A percentile compares a stretch with the other conserved stretches of the same genome.
Conservation (phyloP, 2,113 vertebrate genomes). For the Progne subis region DNA sequence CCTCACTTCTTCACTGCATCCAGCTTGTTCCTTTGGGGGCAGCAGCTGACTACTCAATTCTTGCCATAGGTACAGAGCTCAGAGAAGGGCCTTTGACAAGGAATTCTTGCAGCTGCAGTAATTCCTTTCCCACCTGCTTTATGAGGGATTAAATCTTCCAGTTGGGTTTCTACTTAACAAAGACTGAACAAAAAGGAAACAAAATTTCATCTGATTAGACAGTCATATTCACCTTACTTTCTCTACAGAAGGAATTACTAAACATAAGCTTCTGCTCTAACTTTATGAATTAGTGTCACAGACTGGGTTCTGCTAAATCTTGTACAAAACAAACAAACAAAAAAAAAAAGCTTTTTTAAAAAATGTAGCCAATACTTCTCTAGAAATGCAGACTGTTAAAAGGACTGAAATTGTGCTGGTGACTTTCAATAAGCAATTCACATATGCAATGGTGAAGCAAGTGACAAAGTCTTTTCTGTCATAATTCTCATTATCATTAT, state of each 20-base stretch:
- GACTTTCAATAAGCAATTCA: background rate
- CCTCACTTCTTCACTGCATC: background rate
- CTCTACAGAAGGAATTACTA: background rate
- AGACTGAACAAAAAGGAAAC: background rate
- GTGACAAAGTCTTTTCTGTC: background rate
- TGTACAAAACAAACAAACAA: background rate
- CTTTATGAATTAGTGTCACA: background rate
- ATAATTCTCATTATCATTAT: background rate
- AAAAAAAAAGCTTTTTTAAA: background rate
- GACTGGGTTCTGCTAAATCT: background rate
- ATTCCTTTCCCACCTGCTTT: background rate
- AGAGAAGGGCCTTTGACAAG: background rate
- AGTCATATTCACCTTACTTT: background rate
- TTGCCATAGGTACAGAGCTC: rapidly evolving
- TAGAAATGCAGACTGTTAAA: background rate
- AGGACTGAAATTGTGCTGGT: background rate
- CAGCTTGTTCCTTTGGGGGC: background rate
- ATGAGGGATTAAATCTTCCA: background rate
- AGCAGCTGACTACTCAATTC: background rate
- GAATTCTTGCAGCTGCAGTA: background rate
- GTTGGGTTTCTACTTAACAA: background rate
- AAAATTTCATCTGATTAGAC: background rate
- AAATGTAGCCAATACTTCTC: background rate
- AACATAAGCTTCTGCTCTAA: background rate
- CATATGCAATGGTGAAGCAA: background rate